Base-by-base conservation (phyloP, 2,888 invertebrate species). In the Exocentrus adspersus region DNA sequence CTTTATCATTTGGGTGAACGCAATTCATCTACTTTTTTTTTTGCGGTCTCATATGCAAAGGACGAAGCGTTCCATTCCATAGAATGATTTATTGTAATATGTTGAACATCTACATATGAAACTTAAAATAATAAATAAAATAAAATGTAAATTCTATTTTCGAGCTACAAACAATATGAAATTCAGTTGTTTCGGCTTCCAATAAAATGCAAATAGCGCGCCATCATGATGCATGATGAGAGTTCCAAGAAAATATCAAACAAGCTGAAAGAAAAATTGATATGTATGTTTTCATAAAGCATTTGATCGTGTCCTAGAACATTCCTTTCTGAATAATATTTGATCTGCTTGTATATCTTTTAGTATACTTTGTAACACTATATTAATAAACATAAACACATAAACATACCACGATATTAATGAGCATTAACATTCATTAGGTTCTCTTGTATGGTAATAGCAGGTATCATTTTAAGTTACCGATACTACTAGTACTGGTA, bases 141-240 rank as follows among this genome's bases (percentile, higher is more conserved):
- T 74, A 75, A 66, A 74, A 74, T 72, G 73, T 71, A 76, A 77
- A 77, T 77, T 78, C 75, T 51, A 77, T 76, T 78, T 76, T 75
- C 75, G 68, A 71, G 74, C 75, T 76, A 77, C 78, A 78, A 79
- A 78, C 75, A 77, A 79, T 80, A 80, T 76, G 79, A 78, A 77
- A 77, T 79, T 78, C 77, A 73, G 71, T 74, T 75, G 73, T 75
- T 73, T 71, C 73, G 71, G 64, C 70, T 75, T 80, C 74, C 78
- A 80, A 80, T 80, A 80, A 80, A 80, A 80, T 80, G 80, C 80
- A 80, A 75, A 80, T 79, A 74, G 72, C 69, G 72, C 71, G 69
- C 75, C 75, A 76, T 77, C 77, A 76, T 75, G 78, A 75, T 73
- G 72, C 76, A 77, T 73, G 74, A 75, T 73, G 71, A 71, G 69